Percentiles rank a stretch among this genome's conserved stretches.
phyloP scores from a whole-genome alignment of 2,113 vertebrate genomes.

The Tamias sibiricus region DNA sequence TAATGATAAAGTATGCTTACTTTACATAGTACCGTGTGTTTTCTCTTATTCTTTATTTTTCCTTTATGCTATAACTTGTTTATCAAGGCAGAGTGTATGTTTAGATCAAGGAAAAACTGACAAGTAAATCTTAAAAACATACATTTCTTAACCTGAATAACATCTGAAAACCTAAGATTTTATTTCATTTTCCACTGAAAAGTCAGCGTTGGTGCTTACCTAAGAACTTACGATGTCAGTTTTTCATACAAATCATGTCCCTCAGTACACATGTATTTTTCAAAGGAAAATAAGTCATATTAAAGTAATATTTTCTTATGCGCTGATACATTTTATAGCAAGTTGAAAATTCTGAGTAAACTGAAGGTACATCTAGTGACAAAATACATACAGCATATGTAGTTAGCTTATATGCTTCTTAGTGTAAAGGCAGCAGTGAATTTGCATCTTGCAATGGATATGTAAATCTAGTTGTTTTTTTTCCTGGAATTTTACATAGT shows the following conservation, averaged over 20 bases:
- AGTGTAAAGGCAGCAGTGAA: conserved; percentile 55
- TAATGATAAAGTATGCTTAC: not conserved
- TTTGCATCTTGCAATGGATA: conserved; percentile 19
- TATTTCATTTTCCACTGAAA: conserved; percentile 20
- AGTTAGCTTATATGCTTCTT: not conserved
- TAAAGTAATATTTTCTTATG: not conserved
- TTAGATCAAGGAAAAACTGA: conserved; percentile 40
- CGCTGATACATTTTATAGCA: conserved; percentile 5
- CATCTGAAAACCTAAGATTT: not conserved
- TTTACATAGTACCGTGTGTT: not conserved
- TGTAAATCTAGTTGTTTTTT: not conserved
- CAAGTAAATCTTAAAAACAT: not conserved
- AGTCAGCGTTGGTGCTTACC: not conserved
- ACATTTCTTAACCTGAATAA: conserved; percentile 51
- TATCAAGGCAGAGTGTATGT: not conserved
- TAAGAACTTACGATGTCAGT: not conserved
- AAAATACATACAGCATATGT: not conserved
- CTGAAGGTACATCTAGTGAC: not conserved
- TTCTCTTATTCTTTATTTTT: not conserved
- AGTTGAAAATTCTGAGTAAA: conserved; percentile 50
- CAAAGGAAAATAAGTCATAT: conserved; percentile 30
- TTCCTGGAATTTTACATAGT: conserved; percentile 35
- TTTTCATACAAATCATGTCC: conserved; percentile 19
- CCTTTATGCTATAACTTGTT: not conserved
- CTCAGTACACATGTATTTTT: not conserved